phyloP scores from a whole-genome alignment of 2,888 invertebrate species.

The Philonicus albiceps region DNA sequence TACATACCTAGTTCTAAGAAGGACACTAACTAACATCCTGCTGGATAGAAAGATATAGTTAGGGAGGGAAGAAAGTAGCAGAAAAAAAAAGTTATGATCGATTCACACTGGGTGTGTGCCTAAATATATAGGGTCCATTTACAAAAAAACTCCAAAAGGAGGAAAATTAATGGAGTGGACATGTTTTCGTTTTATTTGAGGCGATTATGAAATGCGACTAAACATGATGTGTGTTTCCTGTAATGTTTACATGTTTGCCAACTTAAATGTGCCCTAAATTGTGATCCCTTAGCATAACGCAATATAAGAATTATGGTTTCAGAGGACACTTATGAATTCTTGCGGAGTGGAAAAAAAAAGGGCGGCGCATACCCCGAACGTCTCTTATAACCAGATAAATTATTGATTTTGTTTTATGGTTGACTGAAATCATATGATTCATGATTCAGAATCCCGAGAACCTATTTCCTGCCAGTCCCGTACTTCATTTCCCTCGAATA shows the following conservation, averaged over 20 bases:
- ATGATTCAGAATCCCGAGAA: neutral
- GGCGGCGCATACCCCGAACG: neutral
- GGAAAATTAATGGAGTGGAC: conserved; percentile 62
- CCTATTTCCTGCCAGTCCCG: neutral
- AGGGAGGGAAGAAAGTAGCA: neutral
- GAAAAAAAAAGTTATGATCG: neutral
- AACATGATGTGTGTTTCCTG: conserved; percentile 43
- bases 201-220: conserved; percentile 62
- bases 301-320: neutral
- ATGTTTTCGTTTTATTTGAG: conserved; percentile 62
- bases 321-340: neutral
- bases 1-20: conserved; percentile 5
- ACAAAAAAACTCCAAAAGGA: conserved; percentile 43
- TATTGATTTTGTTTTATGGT: conserved; percentile 20
- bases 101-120: conserved; percentile 19
- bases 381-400: neutral
- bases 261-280: neutral
- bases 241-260: neutral
- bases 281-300: neutral
- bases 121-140: neutral
- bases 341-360: neutral
- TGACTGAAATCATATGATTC: conserved; percentile 1
- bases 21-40: neutral
- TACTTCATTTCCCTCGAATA: neutral
- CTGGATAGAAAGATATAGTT: neutral